Conservation (phyloP, 2,888 invertebrate genomes). For the Junonia oenone region DNA sequence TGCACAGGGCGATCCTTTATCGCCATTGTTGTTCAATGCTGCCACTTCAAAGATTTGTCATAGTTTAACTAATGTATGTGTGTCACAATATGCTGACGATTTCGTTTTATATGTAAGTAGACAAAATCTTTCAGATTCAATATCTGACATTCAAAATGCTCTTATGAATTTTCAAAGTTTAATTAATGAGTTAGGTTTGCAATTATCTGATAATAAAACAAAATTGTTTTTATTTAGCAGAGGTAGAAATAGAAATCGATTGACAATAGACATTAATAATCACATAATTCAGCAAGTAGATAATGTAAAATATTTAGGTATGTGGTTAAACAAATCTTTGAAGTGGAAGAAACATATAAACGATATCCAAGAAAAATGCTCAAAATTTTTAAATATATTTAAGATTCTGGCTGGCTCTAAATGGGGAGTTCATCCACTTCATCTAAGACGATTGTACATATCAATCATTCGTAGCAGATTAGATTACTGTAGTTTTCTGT, state of each 20-base stretch:
- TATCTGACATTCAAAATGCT: not conserved
- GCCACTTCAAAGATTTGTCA: not conserved
- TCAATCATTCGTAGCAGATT: not conserved
- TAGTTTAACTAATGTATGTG: not conserved
- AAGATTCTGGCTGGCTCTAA: not conserved
- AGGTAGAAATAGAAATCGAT: not conserved
- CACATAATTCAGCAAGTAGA: not conserved
- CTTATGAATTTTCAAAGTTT: not conserved
- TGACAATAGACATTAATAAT: not conserved
- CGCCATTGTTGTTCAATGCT: not conserved
- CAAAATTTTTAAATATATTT: no score
- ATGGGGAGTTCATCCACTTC: not conserved
- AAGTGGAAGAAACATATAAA: not conserved
- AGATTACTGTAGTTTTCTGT: not conserved
- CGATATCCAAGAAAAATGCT: not conserved
- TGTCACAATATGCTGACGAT: not conserved
- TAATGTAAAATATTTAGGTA: no score
- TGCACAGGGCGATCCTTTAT: not conserved
- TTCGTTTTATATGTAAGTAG: not conserved
- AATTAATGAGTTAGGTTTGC: not conserved
- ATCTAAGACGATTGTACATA: not conserved
- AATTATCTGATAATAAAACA: not conserved
- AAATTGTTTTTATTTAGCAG: not conserved
- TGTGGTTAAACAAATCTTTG: not conserved
- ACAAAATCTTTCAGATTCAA: not conserved